A percentile compares a stretch with the other conserved stretches of the same genome.
Evolutionary conservation across 2,888 invertebrate genomes (phyloP).

Genomic region (Rhaphigaster nebulosa): DNA sequence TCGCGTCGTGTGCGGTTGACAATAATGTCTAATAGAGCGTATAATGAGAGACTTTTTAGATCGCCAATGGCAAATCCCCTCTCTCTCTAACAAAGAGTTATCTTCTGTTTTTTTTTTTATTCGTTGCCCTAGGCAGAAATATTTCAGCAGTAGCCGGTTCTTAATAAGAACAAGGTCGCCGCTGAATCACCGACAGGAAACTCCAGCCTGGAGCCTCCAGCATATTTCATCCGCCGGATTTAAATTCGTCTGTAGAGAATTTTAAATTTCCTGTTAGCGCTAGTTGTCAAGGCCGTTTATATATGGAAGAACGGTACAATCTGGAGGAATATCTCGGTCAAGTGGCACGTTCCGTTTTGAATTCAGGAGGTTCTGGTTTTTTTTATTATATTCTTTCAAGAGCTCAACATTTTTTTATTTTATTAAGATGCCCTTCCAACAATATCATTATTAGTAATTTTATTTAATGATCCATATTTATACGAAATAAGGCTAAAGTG

Average conservation of each 20-base stretch:
- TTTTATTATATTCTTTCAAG: neutral
- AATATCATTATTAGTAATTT: neutral
- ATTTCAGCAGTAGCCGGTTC: neutral
- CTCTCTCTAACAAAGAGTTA: too few relatives aligned
- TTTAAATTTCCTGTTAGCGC: conserved; percentile 14
- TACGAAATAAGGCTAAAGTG: neutral
- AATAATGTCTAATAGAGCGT: neutral
- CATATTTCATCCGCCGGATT: conserved; percentile 25
- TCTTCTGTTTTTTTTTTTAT: neutral
- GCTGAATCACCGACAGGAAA: conserved; percentile 22
- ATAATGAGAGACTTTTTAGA: neutral
- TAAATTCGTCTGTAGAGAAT: conserved; percentile 34
- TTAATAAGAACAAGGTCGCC: conserved; percentile 32
- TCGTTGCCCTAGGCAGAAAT: conserved; percentile 9
- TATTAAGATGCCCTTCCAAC: neutral
- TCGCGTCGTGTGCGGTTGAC: neutral
- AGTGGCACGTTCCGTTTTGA: neutral
- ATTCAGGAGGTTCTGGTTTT: neutral
- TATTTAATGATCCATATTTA: neutral
- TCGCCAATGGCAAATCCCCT: neutral
- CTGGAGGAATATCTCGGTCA: neutral
- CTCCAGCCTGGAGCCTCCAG: conserved; percentile 18
- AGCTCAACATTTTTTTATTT: neutral
- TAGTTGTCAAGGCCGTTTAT: conserved; percentile 14
- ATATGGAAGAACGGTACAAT: conserved; percentile 22